Evolutionary conservation across 2,113 vertebrate genomes (phyloP), one percentile per base, ranked within the genome.

Genomic region (Zosterops japonicus): DNA sequence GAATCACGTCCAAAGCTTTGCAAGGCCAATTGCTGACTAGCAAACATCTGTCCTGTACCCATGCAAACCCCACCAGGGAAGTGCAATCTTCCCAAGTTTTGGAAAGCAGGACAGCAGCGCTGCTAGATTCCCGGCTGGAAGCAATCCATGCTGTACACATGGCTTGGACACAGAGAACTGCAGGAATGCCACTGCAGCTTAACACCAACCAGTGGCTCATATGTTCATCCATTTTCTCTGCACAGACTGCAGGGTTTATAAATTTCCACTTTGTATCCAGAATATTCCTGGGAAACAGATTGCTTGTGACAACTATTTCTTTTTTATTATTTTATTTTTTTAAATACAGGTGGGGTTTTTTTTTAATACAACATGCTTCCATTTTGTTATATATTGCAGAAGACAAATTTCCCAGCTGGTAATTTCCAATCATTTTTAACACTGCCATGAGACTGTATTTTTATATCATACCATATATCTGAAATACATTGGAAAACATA

Each of bases 391-490:
- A 84, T 95, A 96, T 64, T 87, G 69, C 88, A 96, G 69, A 84
- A 82, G 76, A 93, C 83, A 90, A 92, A 94, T 39, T 84, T 95
- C 86, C 85, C 88, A 95, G 90, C n/a, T 84, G 86, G 94, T 94
- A 91, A 96, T 96, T 94, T 95, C 80, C 61, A 92, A 84, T 91
- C 86, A 96, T 93, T 95, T 95, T 90, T 89, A 95, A 79, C 61
- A 57, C 60, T 90, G 53, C 69, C 0, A 2, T 23, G 44, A 94
- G 74, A 87, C 61, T 2, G 3, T 87, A 41, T 87, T 96, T 96
- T 96, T 95, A 93, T 93, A 78, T 84, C 77, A 46, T 49, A 71
- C 69, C 31, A 53, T 95, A 84, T 93, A 92, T 94, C 83, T 92
- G 76, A 90, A 96, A 95, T 89, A 90, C 7, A 2, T 80, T 87